These are phyloP conservation scores for Ranitomeya imitator DNA, from an alignment of 2,113 vertebrate genomes.

Conservation along the genomic window DNA sequence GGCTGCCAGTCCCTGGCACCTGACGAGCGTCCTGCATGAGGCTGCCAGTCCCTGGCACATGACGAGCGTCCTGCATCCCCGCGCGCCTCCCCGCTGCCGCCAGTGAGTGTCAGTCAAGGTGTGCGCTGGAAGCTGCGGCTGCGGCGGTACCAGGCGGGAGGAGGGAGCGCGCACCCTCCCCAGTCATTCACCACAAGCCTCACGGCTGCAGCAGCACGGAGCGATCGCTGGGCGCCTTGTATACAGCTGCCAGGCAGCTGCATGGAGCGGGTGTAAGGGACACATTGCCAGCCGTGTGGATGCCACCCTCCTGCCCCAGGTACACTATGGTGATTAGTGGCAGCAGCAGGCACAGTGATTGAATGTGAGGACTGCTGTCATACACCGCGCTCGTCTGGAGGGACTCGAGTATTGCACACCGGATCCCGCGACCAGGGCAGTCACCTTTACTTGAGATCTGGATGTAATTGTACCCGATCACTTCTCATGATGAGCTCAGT, in stretches of 20 bases:
- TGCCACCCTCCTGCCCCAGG: neutral
- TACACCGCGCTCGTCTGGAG: neutral
- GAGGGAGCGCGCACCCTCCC: neutral
- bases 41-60: neutral
- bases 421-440: constrained; percentile 6
- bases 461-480: constrained; percentile 65
- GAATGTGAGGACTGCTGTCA: constrained; percentile 60
- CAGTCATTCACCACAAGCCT: neutral
- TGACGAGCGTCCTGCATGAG: no score
- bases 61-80: neutral
- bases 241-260: constrained; percentile 68
- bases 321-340: neutral
- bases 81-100: neutral
- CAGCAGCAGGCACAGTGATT: constrained; percentile 63
- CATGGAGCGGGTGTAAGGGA: constrained; percentile 26
- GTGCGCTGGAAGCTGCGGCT: constrained; percentile 21
- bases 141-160: constrained; percentile 20
- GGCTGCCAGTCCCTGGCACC: no score
- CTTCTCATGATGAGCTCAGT: constrained; percentile 92
- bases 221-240: constrained; percentile 59
- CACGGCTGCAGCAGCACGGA: constrained; percentile 46
- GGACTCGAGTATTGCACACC: neutral
- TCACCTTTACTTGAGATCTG: constrained; percentile 46
- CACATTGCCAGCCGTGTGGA: constrained; percentile 6
- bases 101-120: constrained; percentile 54